Percentiles rank a stretch among this genome's conserved stretches.
These are phyloP conservation scores for Zygogramma bicolorata DNA, from an alignment of 2,888 invertebrate species.

Conservation along the genomic window DNA sequence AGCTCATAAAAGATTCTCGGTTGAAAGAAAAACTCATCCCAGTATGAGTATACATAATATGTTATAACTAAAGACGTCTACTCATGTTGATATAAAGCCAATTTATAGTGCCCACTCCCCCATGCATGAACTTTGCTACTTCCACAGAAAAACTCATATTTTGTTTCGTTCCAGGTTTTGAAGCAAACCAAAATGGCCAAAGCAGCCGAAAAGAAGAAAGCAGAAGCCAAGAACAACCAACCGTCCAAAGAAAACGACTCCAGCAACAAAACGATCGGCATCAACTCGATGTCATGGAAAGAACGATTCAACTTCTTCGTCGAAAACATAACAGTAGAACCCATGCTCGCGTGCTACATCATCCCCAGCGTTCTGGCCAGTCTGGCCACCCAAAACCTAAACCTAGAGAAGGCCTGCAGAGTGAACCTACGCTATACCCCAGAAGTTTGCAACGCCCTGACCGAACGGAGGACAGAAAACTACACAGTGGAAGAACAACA, in stretches of 20 bases:
- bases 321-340: slow-evolving; percentile 80
- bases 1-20: no score
- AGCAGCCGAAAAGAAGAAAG: slow-evolving; percentile 34
- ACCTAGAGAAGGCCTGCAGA: slow-evolving; percentile 87
- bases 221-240: slow-evolving; percentile 26
- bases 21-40: no score
- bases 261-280: slow-evolving; percentile 29
- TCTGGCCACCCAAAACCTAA: slow-evolving; percentile 86
- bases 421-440: slow-evolving; percentile 82
- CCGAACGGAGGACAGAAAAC: slow-evolving; percentile 77
- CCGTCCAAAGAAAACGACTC: slow-evolving; percentile 41
- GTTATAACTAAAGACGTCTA: no score
- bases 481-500: slow-evolving; percentile 74
- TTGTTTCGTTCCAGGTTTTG: slow-evolving; percentile 46
- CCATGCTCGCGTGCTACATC: slow-evolving; percentile 81
- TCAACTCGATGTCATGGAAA: slow-evolving; percentile 66
- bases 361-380: slow-evolving; percentile 75
- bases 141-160: neutral
- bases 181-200: slow-evolving; percentile 52
- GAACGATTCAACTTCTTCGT: slow-evolving; percentile 72
- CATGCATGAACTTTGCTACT: no score
- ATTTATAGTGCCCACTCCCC: no score
- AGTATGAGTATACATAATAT: no score
- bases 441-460: slow-evolving; percentile 82
- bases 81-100: no score